Base-by-base conservation (phyloP, 2,888 invertebrate genomes). In the Mimachlamys varia region DNA sequence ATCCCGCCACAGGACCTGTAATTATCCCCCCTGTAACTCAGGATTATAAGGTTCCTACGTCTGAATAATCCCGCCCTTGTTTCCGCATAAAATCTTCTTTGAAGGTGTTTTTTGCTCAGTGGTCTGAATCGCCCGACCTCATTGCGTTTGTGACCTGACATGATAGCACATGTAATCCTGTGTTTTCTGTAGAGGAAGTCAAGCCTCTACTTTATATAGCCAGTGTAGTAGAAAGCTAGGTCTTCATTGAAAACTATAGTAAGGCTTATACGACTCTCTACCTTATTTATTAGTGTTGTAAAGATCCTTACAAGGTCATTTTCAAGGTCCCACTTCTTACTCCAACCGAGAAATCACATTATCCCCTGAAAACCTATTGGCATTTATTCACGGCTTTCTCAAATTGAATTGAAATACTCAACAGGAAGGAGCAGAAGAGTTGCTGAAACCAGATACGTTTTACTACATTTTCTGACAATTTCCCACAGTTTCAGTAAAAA, bases 261-360 rank as follows among this genome's bases (percentile, higher is more conserved):
- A 27, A 33, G 76, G 76, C 76, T 76, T 76, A 76, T 7, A 27
- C 33, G 2, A 2, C 19, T 33, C 76, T 76, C 4, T 17, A n/a
- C n/a, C 33, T 33, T 76, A 76, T 76, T 76, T 76, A 76, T 76
- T 76, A 33, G 33, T 33, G 76, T 76, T 76, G 76, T 76, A 76
- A 76, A 76, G 76, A 76, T 76, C 76, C 4, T 76, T 76, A 76
- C 76, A 76, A 76, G 76, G 76, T 76, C 76, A 76, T 33, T 76
- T 33, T 76, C 76, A 76, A 76, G 76, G 76, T 76, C 33, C 5
- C 12, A 33, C 76, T 76, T 33, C 76, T 76, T 76, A 76, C 76
- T 33, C 76, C 76, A 33, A 76, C 76, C 33, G 76, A 76, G 76
- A 76, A 76, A 76, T 76, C 76, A 76, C 76, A 76, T 76, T 76